These are phyloP conservation scores for Paedocypris micromegethes DNA, from an alignment of 2,797 vertebrate species.

Conservation along the genomic window DNA sequence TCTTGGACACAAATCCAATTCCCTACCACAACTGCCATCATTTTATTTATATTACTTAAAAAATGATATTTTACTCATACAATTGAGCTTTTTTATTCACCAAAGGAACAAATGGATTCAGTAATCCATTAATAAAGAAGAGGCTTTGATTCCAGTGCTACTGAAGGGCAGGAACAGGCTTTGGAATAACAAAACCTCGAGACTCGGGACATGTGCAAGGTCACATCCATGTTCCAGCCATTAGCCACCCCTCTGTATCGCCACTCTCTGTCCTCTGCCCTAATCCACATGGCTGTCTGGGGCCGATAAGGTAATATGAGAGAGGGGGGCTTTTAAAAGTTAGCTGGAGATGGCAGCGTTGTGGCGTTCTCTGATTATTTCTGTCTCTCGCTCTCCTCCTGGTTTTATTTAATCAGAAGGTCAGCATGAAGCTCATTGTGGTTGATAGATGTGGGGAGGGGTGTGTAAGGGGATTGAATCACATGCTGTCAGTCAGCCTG, in stretches of 20 bases:
- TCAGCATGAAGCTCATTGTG: slow-evolving; percentile 44
- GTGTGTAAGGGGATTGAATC: slow-evolving; percentile 8
- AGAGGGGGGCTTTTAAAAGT: slow-evolving; percentile 45
- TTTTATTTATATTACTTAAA: too few relatives aligned
- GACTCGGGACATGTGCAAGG: slow-evolving; percentile 49
- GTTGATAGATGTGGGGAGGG: slow-evolving; percentile 14
- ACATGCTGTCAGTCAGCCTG: slow-evolving; percentile 32
- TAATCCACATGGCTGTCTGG: slow-evolving; percentile 57
- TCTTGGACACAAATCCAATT: too few relatives aligned
- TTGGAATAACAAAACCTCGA: slow-evolving; percentile 4
- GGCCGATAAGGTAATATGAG: slow-evolving; percentile 57
- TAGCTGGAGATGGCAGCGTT: slow-evolving; percentile 34
- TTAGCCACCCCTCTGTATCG: slow-evolving; percentile 16
- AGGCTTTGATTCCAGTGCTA: slow-evolving; percentile 36
- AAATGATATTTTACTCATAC: slow-evolving; percentile 44
- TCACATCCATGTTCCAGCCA: slow-evolving; percentile 42
- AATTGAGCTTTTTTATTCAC: slow-evolving; percentile 47
- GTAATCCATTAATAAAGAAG: slow-evolving; percentile 42
- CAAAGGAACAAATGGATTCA: slow-evolving; percentile 48
- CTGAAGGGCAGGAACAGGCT: slow-evolving; percentile 27
- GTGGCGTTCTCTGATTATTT: slow-evolving; percentile 47
- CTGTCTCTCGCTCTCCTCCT: slow-evolving; percentile 29
- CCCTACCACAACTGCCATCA: too few relatives aligned
- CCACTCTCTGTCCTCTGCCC: slow-evolving; percentile 31
- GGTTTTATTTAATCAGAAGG: slow-evolving; percentile 53